These are phyloP conservation scores for Puffinus mauretanicus DNA, from an alignment of 2,113 vertebrate species.

Conservation along the genomic window DNA sequence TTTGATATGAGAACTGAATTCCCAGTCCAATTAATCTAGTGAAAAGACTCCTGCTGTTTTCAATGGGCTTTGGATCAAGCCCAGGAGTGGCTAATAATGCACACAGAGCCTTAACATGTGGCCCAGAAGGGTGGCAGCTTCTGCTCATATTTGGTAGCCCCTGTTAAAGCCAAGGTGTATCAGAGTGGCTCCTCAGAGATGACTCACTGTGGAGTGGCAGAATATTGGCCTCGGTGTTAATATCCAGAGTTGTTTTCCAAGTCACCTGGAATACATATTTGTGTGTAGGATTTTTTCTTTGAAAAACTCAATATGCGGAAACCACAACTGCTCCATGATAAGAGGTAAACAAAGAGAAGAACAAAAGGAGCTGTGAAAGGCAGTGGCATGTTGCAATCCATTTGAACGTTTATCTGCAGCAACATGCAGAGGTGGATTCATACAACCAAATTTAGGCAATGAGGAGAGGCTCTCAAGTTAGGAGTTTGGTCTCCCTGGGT, in stretches of 20 bases:
- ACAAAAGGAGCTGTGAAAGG: slow-evolving; percentile 33
- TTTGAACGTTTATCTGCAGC: slow-evolving; percentile 26
- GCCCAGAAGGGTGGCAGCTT: neutral
- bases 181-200: neutral
- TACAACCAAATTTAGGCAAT: neutral
- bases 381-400: neutral
- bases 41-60: neutral
- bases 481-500: neutral
- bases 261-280: neutral
- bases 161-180: neutral
- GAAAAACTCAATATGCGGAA: neutral
- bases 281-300: neutral
- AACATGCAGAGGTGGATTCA: neutral
- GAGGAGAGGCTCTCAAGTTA: neutral
- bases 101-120: rapidly evolving
- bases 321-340: slow-evolving; percentile 13
- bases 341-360: slow-evolving; percentile 13
- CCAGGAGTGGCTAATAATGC: neutral
- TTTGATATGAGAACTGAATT: neutral
- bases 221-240: neutral
- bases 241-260: neutral
- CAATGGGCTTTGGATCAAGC: neutral
- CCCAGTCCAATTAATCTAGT: neutral
- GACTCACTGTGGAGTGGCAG: neutral
- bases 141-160: neutral